Base-by-base conservation (phyloP, 2,888 invertebrate genomes). In the Pseudeuparius sepicola region DNA sequence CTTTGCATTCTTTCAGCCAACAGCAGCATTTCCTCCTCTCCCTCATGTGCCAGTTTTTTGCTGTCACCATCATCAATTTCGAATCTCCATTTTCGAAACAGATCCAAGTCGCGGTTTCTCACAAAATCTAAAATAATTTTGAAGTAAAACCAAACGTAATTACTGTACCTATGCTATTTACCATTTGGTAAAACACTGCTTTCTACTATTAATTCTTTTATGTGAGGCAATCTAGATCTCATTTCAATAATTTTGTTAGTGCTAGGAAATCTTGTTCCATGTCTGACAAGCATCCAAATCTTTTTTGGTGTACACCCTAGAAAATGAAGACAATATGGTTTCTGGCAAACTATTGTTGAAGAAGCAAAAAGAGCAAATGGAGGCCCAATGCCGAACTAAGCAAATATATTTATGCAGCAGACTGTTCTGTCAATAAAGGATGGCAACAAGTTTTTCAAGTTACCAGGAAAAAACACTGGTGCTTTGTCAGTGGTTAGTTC, bases 221-320 rank as follows among this genome's bases (percentile, higher is more conserved):
- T 55, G 24, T 63, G 52, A 16, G 66, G 65, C 6, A 85, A 59
- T 30, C 65, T 58, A 2, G 61, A 59, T 24, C 64, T 66, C 58
- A 78, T 73, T 15, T 55, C 56, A 5, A 56, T 41, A 35, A 81
- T 73, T 24, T 74, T 65, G 40, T 70, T 66, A 32, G 59, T 56
- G 45, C 73, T 71, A 1, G 85, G 84, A 56, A 75, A 68, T 43
- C 86, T 69, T n/a, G 83, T 79, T 3, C 86, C 87, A 61, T 87
- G 87, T 4, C 87, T 70, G 23, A 79, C 59, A 12, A 84, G 50
- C 60, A 81, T 70, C 86, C 86, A 87, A 40, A 82, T 72, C 57
- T 80, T 79, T 15, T 36, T 44, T 11, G 59, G 48, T 11, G 35
- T 36, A 41, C 59, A 59, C 23, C 54, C 57, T 56, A 29, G n/a